Conservation (phyloP, 2,797 vertebrate species). For the Parauchenoglanis punctatus region DNA sequence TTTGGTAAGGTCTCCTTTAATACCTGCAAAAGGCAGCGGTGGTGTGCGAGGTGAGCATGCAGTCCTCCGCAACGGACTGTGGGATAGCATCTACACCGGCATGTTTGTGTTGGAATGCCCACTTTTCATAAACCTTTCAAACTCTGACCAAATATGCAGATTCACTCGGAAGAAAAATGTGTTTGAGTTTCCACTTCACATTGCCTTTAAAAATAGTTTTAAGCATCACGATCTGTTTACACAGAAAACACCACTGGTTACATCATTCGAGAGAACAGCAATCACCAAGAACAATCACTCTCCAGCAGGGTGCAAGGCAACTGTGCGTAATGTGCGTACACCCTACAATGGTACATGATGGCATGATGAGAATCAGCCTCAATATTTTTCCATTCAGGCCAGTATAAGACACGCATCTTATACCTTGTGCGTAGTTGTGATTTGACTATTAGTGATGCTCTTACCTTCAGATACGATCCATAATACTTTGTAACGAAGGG, state of each 20-base stretch:
- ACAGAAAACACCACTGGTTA: neutral
- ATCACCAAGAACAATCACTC: neutral
- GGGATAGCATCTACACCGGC: neutral
- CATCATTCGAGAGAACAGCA: neutral
- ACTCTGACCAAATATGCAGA: neutral
- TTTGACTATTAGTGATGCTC: conserved; percentile 29
- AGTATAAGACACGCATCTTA: neutral
- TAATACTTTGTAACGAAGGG: conserved; percentile 98
- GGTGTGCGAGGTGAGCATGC: neutral
- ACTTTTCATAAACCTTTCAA: neutral
- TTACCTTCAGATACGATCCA: conserved; percentile 97
- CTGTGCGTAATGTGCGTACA: no score
- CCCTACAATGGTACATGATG: neutral
- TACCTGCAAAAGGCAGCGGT: neutral
- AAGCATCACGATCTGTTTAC: neutral
- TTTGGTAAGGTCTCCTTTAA: neutral
- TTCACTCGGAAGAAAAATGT: neutral
- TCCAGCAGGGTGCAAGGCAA: no score
- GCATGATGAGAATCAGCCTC: neutral
- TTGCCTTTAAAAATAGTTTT: neutral
- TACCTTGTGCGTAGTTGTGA: neutral
- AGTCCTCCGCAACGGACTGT: neutral
- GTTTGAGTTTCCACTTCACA: neutral
- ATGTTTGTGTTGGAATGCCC: neutral
- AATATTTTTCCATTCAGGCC: neutral